Base-by-base conservation (phyloP, 2,888 invertebrate species). In the Epiblema foenella region DNA sequence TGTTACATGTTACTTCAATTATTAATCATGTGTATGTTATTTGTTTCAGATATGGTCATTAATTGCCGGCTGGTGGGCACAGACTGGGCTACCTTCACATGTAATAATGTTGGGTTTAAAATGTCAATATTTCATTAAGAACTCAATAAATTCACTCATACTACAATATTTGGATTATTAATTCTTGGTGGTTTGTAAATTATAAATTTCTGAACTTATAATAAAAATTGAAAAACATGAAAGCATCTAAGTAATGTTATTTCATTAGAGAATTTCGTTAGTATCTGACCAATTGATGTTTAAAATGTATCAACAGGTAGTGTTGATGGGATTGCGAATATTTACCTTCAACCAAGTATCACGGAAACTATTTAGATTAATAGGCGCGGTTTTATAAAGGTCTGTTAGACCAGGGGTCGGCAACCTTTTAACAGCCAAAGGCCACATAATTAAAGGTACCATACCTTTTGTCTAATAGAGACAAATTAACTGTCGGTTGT, bases 31-130 rank as follows among this genome's bases (percentile, higher is more conserved):
- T 11, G 10, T 29, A 4, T 63, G 15, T 64, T 73, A 69, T 74
- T 77, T 78, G 76, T 80, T 94, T 58, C 90, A 94, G 94, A 81
- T 94, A 94, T 81, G 94, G 94, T 72, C 94, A 94, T 83, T 94
- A 92, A 83, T 77, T 46, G n/a, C 11, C n/a, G 70, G 33, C 74
- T 62, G 72, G 66, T 63, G 52, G 65, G 65, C 69, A 18, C 62
- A n/a, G 58, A 67, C 57, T 54, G 57, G 60, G 72, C 76, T 76
- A 72, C 71, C 73, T 73, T 75, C 76, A 79, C 75, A 78, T 77
- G 78, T 76, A 76, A 80, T 80, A 76, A 81, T 80, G 81, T 81
- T 83, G 83, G 85, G 80, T 77, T 84, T 82, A 81, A 79, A 83
- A 83, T 89, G 87, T 89, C 86, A 82, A 82, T 85, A 83, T 82